Evolutionary conservation across 1,140 invertebrate genomes (phyloP).

Genomic region (Hesperophylax magnus): DNA sequence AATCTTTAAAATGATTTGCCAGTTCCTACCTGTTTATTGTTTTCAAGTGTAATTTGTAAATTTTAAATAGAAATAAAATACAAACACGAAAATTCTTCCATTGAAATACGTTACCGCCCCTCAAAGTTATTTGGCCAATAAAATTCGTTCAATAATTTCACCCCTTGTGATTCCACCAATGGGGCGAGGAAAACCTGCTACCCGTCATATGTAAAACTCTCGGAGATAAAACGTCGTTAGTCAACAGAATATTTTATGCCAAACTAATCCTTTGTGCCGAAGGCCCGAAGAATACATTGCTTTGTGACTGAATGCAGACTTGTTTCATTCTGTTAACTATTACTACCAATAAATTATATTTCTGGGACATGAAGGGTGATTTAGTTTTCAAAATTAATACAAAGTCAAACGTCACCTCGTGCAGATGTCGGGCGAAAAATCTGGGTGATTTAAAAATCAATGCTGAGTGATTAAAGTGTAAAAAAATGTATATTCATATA

Average conservation of each 20-base stretch:
- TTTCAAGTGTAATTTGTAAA: background rate
- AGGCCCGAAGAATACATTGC: background rate
- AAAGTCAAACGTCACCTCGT: conserved; percentile 15
- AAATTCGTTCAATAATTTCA: conserved; percentile 3
- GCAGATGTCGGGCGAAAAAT: background rate
- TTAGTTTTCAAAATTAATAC: conserved; percentile 28
- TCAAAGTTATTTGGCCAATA: conserved; percentile 19
- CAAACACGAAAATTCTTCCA: background rate
- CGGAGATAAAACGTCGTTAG: background rate
- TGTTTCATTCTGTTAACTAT: background rate
- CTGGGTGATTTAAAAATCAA: background rate
- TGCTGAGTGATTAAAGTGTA: background rate
- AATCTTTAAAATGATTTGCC: background rate
- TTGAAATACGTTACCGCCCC: background rate
- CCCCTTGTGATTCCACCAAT: conserved; percentile 37
- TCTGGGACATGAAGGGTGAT: conserved; percentile 13
- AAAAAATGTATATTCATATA: too few relatives aligned
- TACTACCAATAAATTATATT: background rate
- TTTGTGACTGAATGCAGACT: background rate
- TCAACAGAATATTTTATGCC: background rate
- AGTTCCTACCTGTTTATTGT: background rate
- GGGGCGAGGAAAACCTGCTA: conserved; percentile 33
- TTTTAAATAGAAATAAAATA: background rate
- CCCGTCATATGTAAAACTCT: background rate
- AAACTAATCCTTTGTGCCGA: background rate